Base-by-base conservation (phyloP, 2,888 invertebrate genomes). In the Polymixis flavicincta region DNA sequence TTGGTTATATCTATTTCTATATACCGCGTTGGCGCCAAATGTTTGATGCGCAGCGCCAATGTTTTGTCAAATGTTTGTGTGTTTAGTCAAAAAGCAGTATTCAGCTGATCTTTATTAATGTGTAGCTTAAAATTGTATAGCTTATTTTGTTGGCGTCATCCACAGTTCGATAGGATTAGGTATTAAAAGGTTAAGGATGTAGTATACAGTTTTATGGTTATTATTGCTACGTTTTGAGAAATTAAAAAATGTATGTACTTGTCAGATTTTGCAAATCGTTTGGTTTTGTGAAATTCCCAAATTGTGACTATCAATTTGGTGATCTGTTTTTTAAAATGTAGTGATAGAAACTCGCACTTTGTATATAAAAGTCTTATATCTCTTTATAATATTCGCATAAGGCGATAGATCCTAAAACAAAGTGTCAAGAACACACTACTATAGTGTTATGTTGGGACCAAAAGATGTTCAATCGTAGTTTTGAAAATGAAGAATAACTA, bases 1-100 rank as follows among this genome's bases (percentile, higher is more conserved):
- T 94, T 94, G 93, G 91, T 90, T 92, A 91, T 93, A 84, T 76
- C 85, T 90, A 91, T 89, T 88, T 92, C 84, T 91, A 90, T 89
- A 74, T 79, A 83, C 74, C 79, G 88, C 86, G 88, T 89, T 89
- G 85, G 80, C 80, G 76, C 84, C 84, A 86, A 90, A 88, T 83
- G 80, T 88, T 88, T 82, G 86, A 82, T 82, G 85, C 69, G 73
- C 78, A 79, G 78, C 81, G 87, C 86, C 80, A 86, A 86, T 88
- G 82, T 88, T 88, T 81, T 66, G 85, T 72, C 81, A 80, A 83
- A 87, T 84, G 72, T 87, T 89, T 84, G 89, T 80, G 87, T 87
- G 83, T 87, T 89, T 89, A 89, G 87, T 89, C 87, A 84, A 88
- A 83, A 83, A 74, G 64, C 84, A 84, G 89, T 89, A 89, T 88